Percentiles rank a stretch among this genome's conserved stretches.
Evolutionary conservation across 53 echinoderm and acorn worm genomes (phyloP).

Genomic region (Glandiceps talaboti): DNA sequence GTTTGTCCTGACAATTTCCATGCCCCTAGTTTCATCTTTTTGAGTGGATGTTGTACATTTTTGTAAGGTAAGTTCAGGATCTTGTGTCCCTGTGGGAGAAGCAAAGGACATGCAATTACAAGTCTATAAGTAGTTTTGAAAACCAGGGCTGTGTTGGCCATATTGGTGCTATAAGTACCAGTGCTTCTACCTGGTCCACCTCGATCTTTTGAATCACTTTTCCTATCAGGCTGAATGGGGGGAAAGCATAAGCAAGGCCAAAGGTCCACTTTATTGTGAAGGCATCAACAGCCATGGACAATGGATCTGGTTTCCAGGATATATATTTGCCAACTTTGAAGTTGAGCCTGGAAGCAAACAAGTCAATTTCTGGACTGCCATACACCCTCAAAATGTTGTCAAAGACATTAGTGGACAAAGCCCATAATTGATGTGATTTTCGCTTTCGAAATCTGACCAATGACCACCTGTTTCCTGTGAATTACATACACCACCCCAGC

Average conservation of each 20-base stretch:
- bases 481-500: neutral
- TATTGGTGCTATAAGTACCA: neutral
- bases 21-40: neutral
- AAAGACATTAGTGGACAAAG: neutral
- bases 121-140: neutral
- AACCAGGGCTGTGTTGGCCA: neutral
- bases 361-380: neutral
- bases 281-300: neutral
- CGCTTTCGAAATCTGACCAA: conserved; percentile 8
- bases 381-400: neutral
- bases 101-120: neutral
- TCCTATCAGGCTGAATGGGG: neutral
- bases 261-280: neutral
- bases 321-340: neutral
- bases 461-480: neutral
- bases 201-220: neutral
- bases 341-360: neutral
- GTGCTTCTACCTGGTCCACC: neutral
- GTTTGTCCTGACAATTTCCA: neutral
- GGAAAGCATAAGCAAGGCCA: neutral
- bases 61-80: neutral
- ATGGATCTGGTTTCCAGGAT: neutral
- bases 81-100: neutral
- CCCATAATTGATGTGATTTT: neutral
- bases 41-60: neutral